Conservation (phyloP, 2,888 invertebrate species). For the Eristalis intricaria region DNA sequence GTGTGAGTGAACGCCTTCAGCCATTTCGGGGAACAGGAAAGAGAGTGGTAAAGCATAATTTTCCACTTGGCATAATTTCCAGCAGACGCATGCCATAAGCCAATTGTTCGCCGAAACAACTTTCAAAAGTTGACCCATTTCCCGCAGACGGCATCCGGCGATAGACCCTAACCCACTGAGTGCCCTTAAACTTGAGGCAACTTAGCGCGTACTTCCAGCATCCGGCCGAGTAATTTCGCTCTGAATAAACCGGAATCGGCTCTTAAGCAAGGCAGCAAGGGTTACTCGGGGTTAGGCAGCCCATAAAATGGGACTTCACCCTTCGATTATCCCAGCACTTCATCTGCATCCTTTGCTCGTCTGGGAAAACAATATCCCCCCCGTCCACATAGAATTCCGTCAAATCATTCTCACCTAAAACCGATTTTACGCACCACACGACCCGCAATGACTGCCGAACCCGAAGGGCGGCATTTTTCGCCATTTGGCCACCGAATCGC, state of each 20-base stretch:
- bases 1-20: no score
- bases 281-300: background rate
- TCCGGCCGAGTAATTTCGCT: background rate
- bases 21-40: no score
- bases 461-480: slow-evolving; percentile 5
- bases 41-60: no score
- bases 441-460: slow-evolving; percentile 7
- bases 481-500: slow-evolving; percentile 41
- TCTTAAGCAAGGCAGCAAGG: background rate
- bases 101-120: no score
- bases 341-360: background rate
- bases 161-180: background rate
- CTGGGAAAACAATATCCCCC: background rate
- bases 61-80: no score
- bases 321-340: background rate
- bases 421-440: background rate
- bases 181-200: background rate
- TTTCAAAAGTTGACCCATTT: no score
- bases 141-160: no score
- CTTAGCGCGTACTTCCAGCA: background rate
- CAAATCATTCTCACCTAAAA: slow-evolving; percentile 9
- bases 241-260: background rate
- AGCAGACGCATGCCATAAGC: no score
- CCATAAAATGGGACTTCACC: background rate
- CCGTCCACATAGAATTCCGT: background rate